These are phyloP conservation scores for Pipistrellus pygmaeus DNA, from an alignment of 2,797 vertebrate species.

Conservation along the genomic window DNA sequence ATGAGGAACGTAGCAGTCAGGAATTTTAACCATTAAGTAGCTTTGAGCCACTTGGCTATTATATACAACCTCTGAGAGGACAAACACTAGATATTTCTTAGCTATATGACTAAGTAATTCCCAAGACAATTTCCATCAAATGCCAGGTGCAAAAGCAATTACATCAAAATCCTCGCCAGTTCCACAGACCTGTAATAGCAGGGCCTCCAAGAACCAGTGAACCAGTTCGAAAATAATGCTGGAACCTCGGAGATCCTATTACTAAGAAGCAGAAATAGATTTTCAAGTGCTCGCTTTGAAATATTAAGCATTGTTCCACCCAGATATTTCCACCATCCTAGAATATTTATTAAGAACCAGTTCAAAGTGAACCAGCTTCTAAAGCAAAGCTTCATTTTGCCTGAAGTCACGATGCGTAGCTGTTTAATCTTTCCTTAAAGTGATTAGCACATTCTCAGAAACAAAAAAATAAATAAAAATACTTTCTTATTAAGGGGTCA, in stretches of 20 bases:
- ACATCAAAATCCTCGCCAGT: neutral
- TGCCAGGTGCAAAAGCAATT: slow-evolving; percentile 73
- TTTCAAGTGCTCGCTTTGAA: slow-evolving; percentile 73
- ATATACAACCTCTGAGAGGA: neutral
- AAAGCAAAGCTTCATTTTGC: slow-evolving; percentile 25
- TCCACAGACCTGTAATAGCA: neutral
- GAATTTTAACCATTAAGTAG: slow-evolving; percentile 12
- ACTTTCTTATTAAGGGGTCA: neutral
- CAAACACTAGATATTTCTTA: slow-evolving; percentile 31
- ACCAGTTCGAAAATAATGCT: slow-evolving; percentile 68
- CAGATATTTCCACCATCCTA: slow-evolving; percentile 60
- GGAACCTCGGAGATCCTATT: slow-evolving; percentile 70
- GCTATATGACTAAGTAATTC: slow-evolving; percentile 66
- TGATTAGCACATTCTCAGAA: neutral
- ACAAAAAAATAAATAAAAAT: neutral
- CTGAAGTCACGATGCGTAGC: neutral
- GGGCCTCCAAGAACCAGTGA: slow-evolving; percentile 48
- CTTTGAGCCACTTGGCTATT: neutral
- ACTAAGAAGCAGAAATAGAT: slow-evolving; percentile 78
- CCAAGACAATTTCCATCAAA: slow-evolving; percentile 55
- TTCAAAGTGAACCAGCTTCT: slow-evolving; percentile 61
- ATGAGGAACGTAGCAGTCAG: neutral
- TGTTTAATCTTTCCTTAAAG: neutral
- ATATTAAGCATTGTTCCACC: slow-evolving; percentile 70
- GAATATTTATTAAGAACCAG: slow-evolving; percentile 64